Conservation (phyloP, 2,113 vertebrate species). For the Eublepharis macularius region DNA sequence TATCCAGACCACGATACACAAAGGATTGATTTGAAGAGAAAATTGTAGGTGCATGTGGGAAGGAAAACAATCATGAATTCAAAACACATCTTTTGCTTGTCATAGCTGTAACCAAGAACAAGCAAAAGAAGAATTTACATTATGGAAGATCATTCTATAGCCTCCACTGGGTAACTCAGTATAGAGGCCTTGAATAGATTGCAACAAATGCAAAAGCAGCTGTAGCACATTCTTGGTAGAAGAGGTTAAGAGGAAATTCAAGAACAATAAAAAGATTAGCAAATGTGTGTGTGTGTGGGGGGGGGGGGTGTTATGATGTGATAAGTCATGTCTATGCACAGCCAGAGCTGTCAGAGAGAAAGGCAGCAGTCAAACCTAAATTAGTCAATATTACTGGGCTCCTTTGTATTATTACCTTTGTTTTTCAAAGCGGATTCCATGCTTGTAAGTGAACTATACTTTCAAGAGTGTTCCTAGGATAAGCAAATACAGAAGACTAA, state of each 20-base stretch:
- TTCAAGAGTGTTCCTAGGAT: neutral
- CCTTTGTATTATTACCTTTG: neutral
- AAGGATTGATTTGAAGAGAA: neutral
- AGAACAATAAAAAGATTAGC: neutral
- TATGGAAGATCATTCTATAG: neutral
- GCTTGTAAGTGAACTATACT: constrained; percentile 15
- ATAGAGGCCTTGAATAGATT: neutral
- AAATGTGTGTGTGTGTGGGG: neutral
- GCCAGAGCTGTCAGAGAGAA: neutral
- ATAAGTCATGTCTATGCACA: neutral
- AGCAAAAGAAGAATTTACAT: neutral
- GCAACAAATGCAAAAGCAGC: neutral
- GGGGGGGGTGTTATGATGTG: neutral
- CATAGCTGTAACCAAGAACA: neutral
- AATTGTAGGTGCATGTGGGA: neutral
- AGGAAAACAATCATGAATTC: constrained; percentile 1
- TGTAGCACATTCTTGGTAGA: neutral
- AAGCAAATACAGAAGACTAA: neutral
- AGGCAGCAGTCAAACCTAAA: constrained; percentile 2
- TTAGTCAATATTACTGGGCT: neutral
- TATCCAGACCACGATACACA: neutral
- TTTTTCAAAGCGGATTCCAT: neutral
- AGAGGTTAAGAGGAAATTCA: constrained; percentile 22
- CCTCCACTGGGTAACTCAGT: neutral
- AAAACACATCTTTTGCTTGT: constrained; percentile 10